These are phyloP conservation scores for Heliothis subflexa DNA, from an alignment of 1,140 invertebrate genomes.

Conservation along the genomic window DNA sequence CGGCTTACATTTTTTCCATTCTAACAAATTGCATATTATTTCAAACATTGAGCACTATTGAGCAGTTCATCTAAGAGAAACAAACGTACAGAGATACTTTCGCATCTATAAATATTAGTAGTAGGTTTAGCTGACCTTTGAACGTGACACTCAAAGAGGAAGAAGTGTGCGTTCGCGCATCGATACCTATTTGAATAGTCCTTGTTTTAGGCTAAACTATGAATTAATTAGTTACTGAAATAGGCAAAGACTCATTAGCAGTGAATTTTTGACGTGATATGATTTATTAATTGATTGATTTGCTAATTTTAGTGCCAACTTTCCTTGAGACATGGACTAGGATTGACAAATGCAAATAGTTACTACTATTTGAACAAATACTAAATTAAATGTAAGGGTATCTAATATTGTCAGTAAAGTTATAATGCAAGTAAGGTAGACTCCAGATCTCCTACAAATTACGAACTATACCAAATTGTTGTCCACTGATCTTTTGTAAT, in stretches of 20 bases:
- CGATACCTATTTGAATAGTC: neutral
- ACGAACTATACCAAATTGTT: too few species aligned
- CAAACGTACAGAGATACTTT: too few species aligned
- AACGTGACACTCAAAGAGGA: neutral
- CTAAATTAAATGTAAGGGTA: too few species aligned
- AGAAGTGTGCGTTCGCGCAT: neutral
- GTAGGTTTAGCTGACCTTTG: neutral
- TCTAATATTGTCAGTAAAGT: too few species aligned
- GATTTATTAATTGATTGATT: neutral
- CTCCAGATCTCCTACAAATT: too few species aligned
- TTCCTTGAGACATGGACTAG: neutral
- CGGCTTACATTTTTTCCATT: too few species aligned
- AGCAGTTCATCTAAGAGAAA: too few species aligned
- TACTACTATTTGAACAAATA: too few species aligned
- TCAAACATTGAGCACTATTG: too few species aligned
- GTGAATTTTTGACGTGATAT: neutral
- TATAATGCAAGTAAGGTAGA: too few species aligned
- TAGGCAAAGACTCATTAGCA: neutral
- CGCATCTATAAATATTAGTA: neutral
- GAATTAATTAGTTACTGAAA: neutral
- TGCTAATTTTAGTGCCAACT: neutral
- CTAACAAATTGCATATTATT: too few species aligned
- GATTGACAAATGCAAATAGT: neutral
- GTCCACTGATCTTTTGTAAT: too few species aligned
- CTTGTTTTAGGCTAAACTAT: conserved; percentile 13